Conservation (phyloP, 92 coral and sea anemone species). For the Heliopora coerulea region DNA sequence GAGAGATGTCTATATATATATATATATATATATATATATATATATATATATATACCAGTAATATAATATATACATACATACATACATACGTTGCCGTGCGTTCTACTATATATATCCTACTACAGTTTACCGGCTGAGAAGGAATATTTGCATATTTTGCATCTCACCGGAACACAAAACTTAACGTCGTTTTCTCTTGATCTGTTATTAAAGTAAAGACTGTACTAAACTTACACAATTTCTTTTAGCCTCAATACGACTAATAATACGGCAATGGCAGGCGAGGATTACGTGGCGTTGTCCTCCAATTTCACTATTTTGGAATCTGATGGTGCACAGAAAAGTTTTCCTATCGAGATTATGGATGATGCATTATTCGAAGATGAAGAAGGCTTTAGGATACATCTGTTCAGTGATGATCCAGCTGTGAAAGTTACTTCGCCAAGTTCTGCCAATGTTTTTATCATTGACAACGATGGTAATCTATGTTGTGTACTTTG, state of each 20-base stretch:
- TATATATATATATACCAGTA: no score
- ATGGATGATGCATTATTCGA: conserved; percentile 18
- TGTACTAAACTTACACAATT: no score
- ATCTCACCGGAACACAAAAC: no score
- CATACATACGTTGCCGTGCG: no score
- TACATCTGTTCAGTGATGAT: not conserved
- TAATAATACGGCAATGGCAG: conserved; percentile 9
- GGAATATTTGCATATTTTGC: no score
- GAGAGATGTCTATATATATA: no score
- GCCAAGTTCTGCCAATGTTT: conserved; percentile 18
- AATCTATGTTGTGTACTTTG: not conserved
- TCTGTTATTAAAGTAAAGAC: no score
- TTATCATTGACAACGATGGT: conserved; percentile 37
- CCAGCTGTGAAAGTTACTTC: not conserved
- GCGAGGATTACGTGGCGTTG: conserved; percentile 14
- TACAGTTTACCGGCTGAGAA: no score
- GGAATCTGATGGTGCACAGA: not conserved
- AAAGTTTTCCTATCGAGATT: not conserved
- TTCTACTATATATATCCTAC: no score
- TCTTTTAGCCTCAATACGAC: not conserved
- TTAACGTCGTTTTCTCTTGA: no score
- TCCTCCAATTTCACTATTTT: not conserved
- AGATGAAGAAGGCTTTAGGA: conserved; percentile 22
- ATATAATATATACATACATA: no score
- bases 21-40: no score